Percentiles rank a stretch among this genome's conserved stretches.
Conservation (phyloP, 2,797 vertebrate species). For the Acanthornis magna region DNA sequence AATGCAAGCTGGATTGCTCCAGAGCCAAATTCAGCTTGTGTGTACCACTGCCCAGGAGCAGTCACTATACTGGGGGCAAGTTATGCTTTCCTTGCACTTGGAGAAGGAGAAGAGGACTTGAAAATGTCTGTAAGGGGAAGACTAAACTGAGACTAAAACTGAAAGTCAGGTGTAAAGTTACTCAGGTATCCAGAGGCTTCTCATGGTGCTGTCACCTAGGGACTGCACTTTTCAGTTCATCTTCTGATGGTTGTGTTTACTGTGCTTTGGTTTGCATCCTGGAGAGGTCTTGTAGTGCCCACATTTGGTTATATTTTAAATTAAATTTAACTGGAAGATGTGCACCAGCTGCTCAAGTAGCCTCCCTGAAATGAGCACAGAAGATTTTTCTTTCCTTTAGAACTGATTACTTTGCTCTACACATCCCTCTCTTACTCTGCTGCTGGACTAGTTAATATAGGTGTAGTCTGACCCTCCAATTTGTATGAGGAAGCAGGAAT, state of each 20-base stretch:
- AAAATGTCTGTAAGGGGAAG: neutral
- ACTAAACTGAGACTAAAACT: neutral
- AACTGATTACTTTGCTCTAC: neutral
- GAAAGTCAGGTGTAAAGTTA: neutral
- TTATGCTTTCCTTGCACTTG: neutral
- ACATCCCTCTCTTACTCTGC: neutral
- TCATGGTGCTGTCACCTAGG: neutral
- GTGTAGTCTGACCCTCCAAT: neutral
- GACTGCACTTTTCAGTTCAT: neutral
- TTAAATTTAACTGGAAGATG: neutral
- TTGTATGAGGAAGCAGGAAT: neutral
- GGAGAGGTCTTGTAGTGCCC: neutral
- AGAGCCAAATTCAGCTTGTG: neutral
- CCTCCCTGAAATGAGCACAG: neutral
- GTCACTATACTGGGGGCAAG: neutral
- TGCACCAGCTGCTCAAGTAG: neutral
- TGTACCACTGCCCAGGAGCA: neutral
- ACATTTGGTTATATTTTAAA: neutral
- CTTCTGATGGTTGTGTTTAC: neutral
- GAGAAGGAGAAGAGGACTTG: neutral
- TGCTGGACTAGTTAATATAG: neutral
- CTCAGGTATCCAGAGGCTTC: rapidly evolving
- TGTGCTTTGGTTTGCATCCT: neutral
- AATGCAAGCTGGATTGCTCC: neutral
- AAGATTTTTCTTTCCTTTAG: neutral